Evolutionary conservation across 2,888 invertebrate genomes (phyloP).

Genomic region (Athalia cordata): DNA sequence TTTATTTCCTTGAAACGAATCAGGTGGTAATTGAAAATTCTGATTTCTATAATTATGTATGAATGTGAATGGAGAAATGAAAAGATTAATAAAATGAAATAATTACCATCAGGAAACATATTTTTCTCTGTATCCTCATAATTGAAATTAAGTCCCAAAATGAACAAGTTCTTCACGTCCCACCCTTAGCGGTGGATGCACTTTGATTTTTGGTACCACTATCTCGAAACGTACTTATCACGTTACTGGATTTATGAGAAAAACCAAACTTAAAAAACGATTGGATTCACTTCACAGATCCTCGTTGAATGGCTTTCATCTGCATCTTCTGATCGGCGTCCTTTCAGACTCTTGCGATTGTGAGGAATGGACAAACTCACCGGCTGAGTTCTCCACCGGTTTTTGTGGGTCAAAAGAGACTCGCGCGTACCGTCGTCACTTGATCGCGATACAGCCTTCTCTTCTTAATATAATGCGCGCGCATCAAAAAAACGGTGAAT

Average conservation of each 20-base stretch:
- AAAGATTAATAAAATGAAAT: no score
- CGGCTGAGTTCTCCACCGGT: constrained; percentile 22
- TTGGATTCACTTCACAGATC: constrained; percentile 24
- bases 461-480: constrained; percentile 32
- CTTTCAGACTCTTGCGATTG: constrained; percentile 36
- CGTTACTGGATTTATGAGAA: no score
- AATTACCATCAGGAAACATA: constrained; percentile 32
- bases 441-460: constrained; percentile 19
- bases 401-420: constrained; percentile 46
- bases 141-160: constrained; percentile 9
- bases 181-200: not conserved
- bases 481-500: constrained; percentile 28
- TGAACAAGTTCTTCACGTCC: constrained; percentile 20
- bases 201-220: no score
- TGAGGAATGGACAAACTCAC: constrained; percentile 35
- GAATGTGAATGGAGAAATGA: no score
- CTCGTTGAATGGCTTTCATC: not conserved
- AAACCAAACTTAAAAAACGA: not conserved
- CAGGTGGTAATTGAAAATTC: no score
- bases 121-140: constrained; percentile 37
- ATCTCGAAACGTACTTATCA: no score
- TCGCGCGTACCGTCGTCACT: constrained; percentile 34
- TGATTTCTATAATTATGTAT: no score
- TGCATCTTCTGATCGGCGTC: constrained; percentile 43
- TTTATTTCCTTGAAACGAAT: no score